Conservation (phyloP, 2,797 vertebrate genomes). For the Centroberyx gerrardi region DNA sequence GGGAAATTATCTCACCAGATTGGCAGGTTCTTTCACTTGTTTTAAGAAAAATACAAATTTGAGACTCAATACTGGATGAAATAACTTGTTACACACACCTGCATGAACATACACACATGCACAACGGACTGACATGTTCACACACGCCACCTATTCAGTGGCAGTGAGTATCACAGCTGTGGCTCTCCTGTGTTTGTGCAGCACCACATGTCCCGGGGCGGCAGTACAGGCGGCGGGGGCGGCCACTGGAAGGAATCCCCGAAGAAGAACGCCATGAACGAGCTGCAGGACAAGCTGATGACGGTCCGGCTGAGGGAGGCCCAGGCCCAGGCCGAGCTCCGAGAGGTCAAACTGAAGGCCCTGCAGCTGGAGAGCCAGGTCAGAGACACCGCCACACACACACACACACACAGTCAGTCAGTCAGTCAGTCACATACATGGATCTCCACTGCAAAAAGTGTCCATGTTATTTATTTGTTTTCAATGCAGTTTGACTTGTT, state of each 20-base stretch:
- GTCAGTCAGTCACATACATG: background rate
- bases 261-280: constrained; percentile 91
- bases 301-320: constrained; percentile 91
- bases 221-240: constrained; percentile 83
- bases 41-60: too few species aligned
- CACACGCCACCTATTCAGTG: too few species aligned
- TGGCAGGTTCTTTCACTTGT: too few species aligned
- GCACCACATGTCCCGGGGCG: constrained; percentile 89
- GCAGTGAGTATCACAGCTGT: background rate
- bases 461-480: too few species aligned
- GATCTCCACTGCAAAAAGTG: background rate
- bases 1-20: too few species aligned
- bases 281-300: constrained; percentile 96
- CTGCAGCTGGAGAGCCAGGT: constrained; percentile 96
- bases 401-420: background rate
- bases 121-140: background rate
- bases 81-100: background rate
- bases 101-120: background rate
- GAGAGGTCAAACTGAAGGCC: constrained; percentile 91
- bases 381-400: constrained; percentile 29
- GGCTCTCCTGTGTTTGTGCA: constrained; percentile 50
- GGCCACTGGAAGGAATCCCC: constrained; percentile 97
- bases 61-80: too few species aligned
- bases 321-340: constrained; percentile 92
- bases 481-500: too few species aligned